Base-by-base conservation (phyloP, 2,888 invertebrate species). In the Exocentrus adspersus region DNA sequence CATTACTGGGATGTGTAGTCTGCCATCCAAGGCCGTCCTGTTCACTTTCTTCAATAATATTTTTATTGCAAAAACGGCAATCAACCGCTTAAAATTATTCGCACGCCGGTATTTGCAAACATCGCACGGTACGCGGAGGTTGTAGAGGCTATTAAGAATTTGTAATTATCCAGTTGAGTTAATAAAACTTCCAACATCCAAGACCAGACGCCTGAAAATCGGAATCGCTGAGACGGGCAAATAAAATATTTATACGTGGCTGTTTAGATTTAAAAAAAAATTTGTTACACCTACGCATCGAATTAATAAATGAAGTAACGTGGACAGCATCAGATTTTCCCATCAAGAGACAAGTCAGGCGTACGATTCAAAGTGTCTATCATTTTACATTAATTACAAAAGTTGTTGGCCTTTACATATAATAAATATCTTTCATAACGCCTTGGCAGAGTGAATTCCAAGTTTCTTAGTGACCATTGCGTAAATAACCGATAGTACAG, bases 11-110 rank as follows among this genome's bases (percentile, higher is more conserved):
- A 54, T 59, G 59, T 59, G 59, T 62, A 62, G 70, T 72, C 68
- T 72, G 63, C 66, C 65, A 67, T 57, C 65, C 75, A 77, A 77
- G 77, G 77, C 67, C 73, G 71, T 62, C 77, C 64, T 74, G 77
- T 77, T 76, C 69, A 73, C 75, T 75, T 77, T 77, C 76, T 77
- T 72, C 69, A 66, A 70, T 70, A 72, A 65, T 62, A 67, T 69
- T 71, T 72, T 73, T 72, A 71, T 70, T 65, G 69, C 68, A 70
- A 70, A 53, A 53, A 37, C 41, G 14, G 21, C 53, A 37, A 24
- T 42, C 14, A 53, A 42, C 41, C 7, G 24, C 42, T 41, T 32
- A 20, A 53, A 53, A 41, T 53, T 42, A 53, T 53, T 53, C 41
- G 37, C 53, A 53, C 21, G 24, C 53, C 14, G 21, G 20, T 53